These are phyloP conservation scores for Saxidomus purpurata DNA, from an alignment of 1,140 invertebrate species.

Conservation along the genomic window DNA sequence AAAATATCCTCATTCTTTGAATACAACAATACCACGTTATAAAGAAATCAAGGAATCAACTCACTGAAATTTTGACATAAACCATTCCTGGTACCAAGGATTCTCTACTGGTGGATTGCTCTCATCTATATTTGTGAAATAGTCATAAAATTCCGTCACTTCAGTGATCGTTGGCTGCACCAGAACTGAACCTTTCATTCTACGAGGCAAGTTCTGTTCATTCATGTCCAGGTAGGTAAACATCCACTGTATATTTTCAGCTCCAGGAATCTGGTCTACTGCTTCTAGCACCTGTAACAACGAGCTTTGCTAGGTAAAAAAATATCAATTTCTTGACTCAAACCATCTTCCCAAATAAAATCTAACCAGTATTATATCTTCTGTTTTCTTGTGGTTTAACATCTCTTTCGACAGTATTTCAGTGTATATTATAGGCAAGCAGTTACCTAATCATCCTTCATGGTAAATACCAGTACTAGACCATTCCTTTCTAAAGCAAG, in stretches of 20 bases:
- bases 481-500: no score
- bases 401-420: no score
- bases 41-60: neutral
- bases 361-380: no score
- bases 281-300: constrained; percentile 21
- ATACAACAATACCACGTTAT: no score
- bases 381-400: no score
- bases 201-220: constrained; percentile 66
- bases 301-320: no score
- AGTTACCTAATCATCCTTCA: no score
- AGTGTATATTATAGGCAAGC: no score
- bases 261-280: constrained; percentile 57
- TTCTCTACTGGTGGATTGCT: constrained; percentile 78
- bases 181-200: constrained; percentile 75
- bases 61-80: constrained; percentile 74
- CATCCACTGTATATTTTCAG: constrained; percentile 77
- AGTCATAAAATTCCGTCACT: constrained; percentile 77
- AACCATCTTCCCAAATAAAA: no score
- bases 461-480: no score
- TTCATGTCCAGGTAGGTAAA: constrained; percentile 73
- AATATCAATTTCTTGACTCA: no score
- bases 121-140: constrained; percentile 80
- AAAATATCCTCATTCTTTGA: no score
- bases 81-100: constrained; percentile 86
- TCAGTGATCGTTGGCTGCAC: constrained; percentile 70